Percentiles rank a stretch among this genome's conserved stretches.
Evolutionary conservation across 2,113 vertebrate species (phyloP).

Genomic region (Syrmaticus mikado): DNA sequence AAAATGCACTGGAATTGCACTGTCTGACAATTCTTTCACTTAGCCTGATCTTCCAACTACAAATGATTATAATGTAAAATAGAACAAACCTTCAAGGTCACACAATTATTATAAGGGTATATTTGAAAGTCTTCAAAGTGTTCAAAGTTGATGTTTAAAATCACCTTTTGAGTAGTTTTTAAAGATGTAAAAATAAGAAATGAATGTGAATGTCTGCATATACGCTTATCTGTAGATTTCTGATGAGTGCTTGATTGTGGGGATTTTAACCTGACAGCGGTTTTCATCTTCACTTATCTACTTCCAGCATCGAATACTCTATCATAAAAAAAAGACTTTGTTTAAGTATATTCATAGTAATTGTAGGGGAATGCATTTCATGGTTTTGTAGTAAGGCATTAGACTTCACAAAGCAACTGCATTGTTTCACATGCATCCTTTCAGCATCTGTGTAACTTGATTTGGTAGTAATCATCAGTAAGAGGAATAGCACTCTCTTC

Average conservation of each 20-base stretch:
- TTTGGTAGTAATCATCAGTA: slow-evolving; percentile 16
- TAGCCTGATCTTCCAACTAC: not conserved
- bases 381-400: not conserved
- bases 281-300: slow-evolving; percentile 10
- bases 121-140: not conserved
- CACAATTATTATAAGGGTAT: not conserved
- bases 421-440: slow-evolving; percentile 3
- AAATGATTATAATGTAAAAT: not conserved
- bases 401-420: not conserved
- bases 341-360: not conserved
- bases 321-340: not conserved
- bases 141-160: not conserved
- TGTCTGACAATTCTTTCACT: not conserved
- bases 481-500: slow-evolving; percentile 11
- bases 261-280: not conserved
- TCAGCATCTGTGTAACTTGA: slow-evolving; percentile 24
- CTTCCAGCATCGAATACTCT: not conserved
- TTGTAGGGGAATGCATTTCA: not conserved
- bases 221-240: not conserved
- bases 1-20: not conserved
- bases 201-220: not conserved
- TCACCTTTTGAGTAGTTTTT: not conserved
- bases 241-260: not conserved
- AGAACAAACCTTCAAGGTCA: not conserved
- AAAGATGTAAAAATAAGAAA: not conserved